Base-by-base conservation (phyloP, 1,140 invertebrate species). In the Lepidurus apus region DNA sequence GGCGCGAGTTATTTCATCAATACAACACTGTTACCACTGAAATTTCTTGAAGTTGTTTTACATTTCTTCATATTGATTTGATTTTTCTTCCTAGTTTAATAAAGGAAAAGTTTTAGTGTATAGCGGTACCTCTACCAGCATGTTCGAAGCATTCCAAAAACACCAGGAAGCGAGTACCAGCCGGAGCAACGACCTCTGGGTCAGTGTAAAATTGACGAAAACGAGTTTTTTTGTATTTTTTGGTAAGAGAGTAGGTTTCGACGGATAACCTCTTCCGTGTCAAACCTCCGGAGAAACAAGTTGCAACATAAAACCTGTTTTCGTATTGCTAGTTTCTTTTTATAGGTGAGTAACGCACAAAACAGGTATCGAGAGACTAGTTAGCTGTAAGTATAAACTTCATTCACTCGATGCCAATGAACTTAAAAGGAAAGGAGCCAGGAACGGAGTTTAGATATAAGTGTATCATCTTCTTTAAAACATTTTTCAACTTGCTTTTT, bases 1-100 rank as follows among this genome's bases (percentile, higher is more conserved):
- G 53, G 45, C 45, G 45, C 45, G 10, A 21, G 53, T 65, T 65
- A 13, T 65, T 65, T 65, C 53, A 47, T 47, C 45, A 65, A 65
- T 65, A 65, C 53, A 65, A 21, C 53, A 65, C 13, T 65, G 53
- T 65, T 65, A 65, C 53, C 13, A n/a, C 17, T 65, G 21, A 11
- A n/a, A 7, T 13, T 13, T 21, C 21, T 65, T n/a, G n/a, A 9
- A 21, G 13, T 2, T 47, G 10, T 6, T 47, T 47, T 6, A 47
- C 45, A 8, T 47, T 47, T 11, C 45, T 34, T 34, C 34, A 34
- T 34, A 34, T 2, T 34, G 0, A 34, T 3, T 4, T 34, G 2
- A 34, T 4, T 34, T 34, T 4, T 34, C 4, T 34, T 34, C 34
- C 34, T 34, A 34, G 34, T 34, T 34, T 34, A 34, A 34, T 34